Base-by-base conservation (phyloP, 1,140 invertebrate species). In the Nasonia longicornis region DNA sequence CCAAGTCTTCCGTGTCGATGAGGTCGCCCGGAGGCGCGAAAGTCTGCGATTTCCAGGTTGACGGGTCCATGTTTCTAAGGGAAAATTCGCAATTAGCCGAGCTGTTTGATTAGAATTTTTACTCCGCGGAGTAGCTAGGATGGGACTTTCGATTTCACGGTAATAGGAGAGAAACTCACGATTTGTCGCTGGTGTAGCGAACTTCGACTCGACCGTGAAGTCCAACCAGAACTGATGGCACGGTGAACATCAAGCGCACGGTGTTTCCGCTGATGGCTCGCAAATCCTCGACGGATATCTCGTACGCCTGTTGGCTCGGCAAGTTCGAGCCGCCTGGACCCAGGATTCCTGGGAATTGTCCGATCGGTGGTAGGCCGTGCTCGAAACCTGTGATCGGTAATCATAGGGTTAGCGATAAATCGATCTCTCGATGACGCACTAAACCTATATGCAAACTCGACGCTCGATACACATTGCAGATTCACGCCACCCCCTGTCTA, bases 21-120 rank as follows among this genome's bases (percentile, higher is more conserved):
- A 97, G 86, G 87, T 95, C 96, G 82, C 95, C 94, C 22, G 94
- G 94, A n/a, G 95, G 95, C 0, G 96, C 95, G 86, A 97, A 96
- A 16, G 96, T 94, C 92, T 97, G 95, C 0, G 94, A 93, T 73
- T 95, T 93, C 96, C 96, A 97, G 2, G 93, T 92, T 12, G 93
- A 91, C 4, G 94, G 91, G 85, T 96, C 94, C 63, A 92, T 92
- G 84, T 95, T 93, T 29, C 95, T 95, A 52, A 64, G 45, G 48
- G 16, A 52, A n/a, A 45, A 42, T 35, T 63, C 48, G 26, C 1
- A 52, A 64, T 64, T 22, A n/a, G 16, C n/a, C 20, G 6, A 63
- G 11, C n/a, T n/a, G 16, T n/a, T n/a, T 63, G 38, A 4, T 35
- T 6, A 35, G 31, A 35, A 35, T 35, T 31, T 31, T 4, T 1